A percentile compares a stretch with the other conserved stretches of the same genome.
Evolutionary conservation across 2,797 vertebrate species (phyloP).

Genomic region (Tapera naevia): DNA sequence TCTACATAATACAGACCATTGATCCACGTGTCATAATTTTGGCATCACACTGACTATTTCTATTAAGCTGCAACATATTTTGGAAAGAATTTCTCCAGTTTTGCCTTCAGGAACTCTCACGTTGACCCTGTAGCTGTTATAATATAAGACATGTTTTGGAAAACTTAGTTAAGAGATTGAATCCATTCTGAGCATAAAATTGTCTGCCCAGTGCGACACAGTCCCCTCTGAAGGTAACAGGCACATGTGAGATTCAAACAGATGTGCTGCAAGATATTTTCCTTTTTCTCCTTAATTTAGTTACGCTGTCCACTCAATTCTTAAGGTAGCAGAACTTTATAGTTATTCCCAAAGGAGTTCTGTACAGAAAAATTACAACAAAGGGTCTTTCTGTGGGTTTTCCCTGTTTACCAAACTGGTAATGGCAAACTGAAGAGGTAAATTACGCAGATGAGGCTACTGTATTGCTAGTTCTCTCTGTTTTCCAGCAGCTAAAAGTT

Average conservation of each 20-base stretch:
- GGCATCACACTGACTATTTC: not conserved
- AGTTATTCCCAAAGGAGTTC: not conserved
- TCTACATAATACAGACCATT: not conserved
- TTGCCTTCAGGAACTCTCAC: not conserved
- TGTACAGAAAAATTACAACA: not conserved
- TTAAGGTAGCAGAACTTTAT: not conserved
- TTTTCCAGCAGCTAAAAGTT: not conserved
- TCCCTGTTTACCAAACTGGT: not conserved
- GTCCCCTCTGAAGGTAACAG: not conserved
- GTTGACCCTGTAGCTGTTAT: not conserved
- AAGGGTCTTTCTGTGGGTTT: not conserved
- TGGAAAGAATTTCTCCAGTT: not conserved
- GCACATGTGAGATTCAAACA: not conserved
- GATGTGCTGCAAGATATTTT: not conserved
- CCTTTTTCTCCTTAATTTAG: not conserved
- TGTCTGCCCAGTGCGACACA: not conserved
- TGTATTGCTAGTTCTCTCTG: not conserved
- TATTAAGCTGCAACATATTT: not conserved
- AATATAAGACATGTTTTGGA: not conserved
- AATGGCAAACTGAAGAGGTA: not conserved
- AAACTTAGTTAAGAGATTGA: not conserved
- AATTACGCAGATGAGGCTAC: not conserved
- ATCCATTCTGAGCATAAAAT: not conserved
- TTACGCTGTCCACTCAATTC: not conserved
- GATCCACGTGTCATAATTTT: fast-evolving